Evolutionary conservation across 1,140 invertebrate species (phyloP), one percentile per base, ranked within the genome.

Genomic region (Tetragnatha versicolor): DNA sequence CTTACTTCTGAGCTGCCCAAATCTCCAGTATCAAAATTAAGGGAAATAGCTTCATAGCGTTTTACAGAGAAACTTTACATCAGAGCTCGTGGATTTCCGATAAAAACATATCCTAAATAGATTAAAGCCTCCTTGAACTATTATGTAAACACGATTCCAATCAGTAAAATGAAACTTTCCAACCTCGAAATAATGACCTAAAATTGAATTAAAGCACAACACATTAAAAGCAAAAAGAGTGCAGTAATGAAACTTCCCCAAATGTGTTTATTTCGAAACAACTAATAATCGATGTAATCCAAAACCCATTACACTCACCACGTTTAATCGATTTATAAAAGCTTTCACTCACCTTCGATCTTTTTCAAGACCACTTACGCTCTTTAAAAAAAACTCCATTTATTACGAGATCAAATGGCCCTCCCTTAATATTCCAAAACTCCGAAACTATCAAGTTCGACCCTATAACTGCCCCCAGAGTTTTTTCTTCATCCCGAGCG

Each of bases 261-360:
- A 68, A 35, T 33, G 33, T 68, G 37, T 68, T 68, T 68, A 68
- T 51, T 51, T 51, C 42, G 45, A 68, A 68, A 68, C 31, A 68
- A 68, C 27, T 49, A 68, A 68, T 68, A 68, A 68, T 68, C 65
- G 65, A 68, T 49, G 65, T 68, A 70, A 70, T 70, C 68, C 55
- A 70, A 70, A 70, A 70, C 68, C 47, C 68, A 70, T 70, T 70
- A 70, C 47, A 70, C 39, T 70, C 25, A 29, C 20, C 20, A 5
- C 20, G 22, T 49, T 70, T 70, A 70, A 70, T 70, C 47, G 68
- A 37, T 70, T 70, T 55, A 37, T 70, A 70, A 70, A 70, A 37
- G 51, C 31, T 39, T 70, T 47, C 47, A 68, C 65, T 51, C 65
- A 68, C 31, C 33, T 68, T 68, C 51, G 51, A 68, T 49, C 47